These are phyloP conservation scores for Cardiocondyla obscurior DNA, from an alignment of 1,140 invertebrate species.

Conservation along the genomic window DNA sequence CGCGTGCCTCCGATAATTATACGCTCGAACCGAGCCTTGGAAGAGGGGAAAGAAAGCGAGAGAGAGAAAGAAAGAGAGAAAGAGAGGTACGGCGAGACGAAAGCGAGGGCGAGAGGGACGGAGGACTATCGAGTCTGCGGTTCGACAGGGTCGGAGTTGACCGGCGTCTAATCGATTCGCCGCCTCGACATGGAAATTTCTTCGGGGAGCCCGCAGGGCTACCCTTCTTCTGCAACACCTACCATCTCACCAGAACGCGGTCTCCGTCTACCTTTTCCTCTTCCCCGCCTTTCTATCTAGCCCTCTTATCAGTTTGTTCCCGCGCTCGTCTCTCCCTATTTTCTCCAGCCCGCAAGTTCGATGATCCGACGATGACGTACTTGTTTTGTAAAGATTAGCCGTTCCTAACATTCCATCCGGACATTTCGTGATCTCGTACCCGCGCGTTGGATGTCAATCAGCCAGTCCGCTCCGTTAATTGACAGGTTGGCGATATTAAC, in stretches of 20 bases:
- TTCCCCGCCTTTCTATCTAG: not conserved
- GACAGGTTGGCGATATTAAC: slow-evolving; percentile 42
- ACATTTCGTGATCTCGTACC: slow-evolving; percentile 40
- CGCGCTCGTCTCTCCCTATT: not conserved
- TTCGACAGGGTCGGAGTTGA: slow-evolving; percentile 82
- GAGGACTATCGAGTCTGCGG: slow-evolving; percentile 75
- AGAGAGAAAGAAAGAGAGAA: slow-evolving; percentile 32
- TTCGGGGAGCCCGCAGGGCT: slow-evolving; percentile 69
- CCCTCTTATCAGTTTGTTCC: not conserved
- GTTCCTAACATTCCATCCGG: slow-evolving; percentile 4
- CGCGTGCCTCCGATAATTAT: slow-evolving; percentile 82
- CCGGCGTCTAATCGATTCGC: slow-evolving; percentile 82
- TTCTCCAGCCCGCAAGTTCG: not conserved
- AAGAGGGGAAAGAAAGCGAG: slow-evolving; percentile 38
- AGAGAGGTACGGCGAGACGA: not conserved
- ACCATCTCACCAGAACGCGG: slow-evolving; percentile 54
- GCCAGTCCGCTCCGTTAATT: slow-evolving; percentile 29
- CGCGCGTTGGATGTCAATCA: slow-evolving; percentile 43
- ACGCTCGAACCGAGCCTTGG: slow-evolving; percentile 75
- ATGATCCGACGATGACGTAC: slow-evolving; percentile 55
- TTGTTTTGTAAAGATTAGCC: slow-evolving; percentile 34
- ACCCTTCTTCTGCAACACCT: slow-evolving; percentile 66
- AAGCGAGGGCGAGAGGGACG: slow-evolving; percentile 20
- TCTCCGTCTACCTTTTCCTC: not conserved
- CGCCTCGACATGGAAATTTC: slow-evolving; percentile 81